These are phyloP conservation scores for Cerceris rybyensis DNA, from an alignment of 2,888 invertebrate genomes.

Conservation along the genomic window DNA sequence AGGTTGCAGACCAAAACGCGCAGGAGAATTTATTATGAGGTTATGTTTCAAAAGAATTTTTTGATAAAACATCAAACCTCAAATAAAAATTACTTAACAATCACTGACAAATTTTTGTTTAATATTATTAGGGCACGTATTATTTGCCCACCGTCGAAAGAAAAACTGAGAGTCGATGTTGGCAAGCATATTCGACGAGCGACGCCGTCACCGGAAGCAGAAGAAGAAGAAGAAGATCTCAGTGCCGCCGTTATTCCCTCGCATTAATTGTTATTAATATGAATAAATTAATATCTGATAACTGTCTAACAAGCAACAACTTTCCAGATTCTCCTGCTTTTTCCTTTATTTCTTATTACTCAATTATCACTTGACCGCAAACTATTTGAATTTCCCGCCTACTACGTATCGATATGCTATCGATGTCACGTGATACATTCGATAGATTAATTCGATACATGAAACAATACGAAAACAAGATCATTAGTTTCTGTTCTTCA, in stretches of 20 bases:
- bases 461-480: too few relatives aligned
- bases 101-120: slow-evolving; percentile 2
- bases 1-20: slow-evolving; percentile 86
- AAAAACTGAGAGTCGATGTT: slow-evolving; percentile 87
- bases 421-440: too few relatives aligned
- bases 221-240: slow-evolving; percentile 72
- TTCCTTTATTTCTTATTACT: too few relatives aligned
- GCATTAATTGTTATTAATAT: slow-evolving; percentile 33
- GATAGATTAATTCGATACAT: too few relatives aligned
- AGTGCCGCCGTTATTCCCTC: slow-evolving; percentile 53
- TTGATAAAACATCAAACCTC: not conserved
- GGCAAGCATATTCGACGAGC: slow-evolving; percentile 61
- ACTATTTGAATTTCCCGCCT: too few relatives aligned
- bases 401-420: too few relatives aligned
- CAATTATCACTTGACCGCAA: too few relatives aligned
- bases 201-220: slow-evolving; percentile 52
- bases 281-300: slow-evolving; percentile 36
- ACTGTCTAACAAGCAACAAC: not conserved
- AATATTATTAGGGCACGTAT: slow-evolving; percentile 84
- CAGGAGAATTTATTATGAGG: slow-evolving; percentile 88
- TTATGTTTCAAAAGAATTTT: slow-evolving; percentile 68
- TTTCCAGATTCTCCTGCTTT: not conserved
- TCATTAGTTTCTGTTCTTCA: too few relatives aligned
- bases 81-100: too few relatives aligned
- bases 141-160: slow-evolving; percentile 86